Percentiles rank a stretch among this genome's conserved stretches.
Evolutionary conservation across 2,113 vertebrate genomes (phyloP).

Genomic region (Psilopogon haemacephalus): DNA sequence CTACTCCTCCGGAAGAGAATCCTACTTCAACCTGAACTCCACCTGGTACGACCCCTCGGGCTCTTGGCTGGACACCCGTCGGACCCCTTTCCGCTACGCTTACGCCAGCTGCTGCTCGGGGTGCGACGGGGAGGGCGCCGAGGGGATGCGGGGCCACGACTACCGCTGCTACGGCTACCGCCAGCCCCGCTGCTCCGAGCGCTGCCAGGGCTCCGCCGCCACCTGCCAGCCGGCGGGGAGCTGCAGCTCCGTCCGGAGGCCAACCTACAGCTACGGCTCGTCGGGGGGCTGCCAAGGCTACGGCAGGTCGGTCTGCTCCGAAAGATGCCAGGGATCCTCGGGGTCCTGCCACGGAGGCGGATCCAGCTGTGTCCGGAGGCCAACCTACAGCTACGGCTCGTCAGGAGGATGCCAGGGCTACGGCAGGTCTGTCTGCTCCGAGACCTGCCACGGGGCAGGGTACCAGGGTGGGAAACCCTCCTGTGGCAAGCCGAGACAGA

Average conservation of each 20-base stretch:
- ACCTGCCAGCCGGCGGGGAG: background rate
- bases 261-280: background rate
- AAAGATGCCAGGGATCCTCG: background rate
- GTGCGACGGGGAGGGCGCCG: background rate
- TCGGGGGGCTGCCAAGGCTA: background rate
- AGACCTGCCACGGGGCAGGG: background rate
- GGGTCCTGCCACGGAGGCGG: background rate
- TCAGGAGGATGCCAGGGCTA: background rate
- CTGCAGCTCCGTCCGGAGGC: background rate
- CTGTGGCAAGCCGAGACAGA: background rate
- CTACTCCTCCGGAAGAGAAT: constrained; percentile 58
- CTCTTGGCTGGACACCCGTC: constrained; percentile 53
- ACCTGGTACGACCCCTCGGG: constrained; percentile 52
- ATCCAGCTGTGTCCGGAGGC: background rate
- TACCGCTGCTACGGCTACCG: constrained; percentile 24
- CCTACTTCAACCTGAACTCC: constrained; percentile 63
- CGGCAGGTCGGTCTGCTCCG: background rate
- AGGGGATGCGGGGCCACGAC: constrained; percentile 56
- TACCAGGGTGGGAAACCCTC: background rate
- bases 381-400: background rate
- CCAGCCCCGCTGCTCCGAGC: background rate
- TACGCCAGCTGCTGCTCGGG: background rate
- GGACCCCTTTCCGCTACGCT: constrained; percentile 35
- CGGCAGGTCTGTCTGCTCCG: background rate
- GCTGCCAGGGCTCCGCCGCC: rapidly evolving